Conservation (phyloP, 2,113 vertebrate species). For the Gymnarchus niloticus region DNA sequence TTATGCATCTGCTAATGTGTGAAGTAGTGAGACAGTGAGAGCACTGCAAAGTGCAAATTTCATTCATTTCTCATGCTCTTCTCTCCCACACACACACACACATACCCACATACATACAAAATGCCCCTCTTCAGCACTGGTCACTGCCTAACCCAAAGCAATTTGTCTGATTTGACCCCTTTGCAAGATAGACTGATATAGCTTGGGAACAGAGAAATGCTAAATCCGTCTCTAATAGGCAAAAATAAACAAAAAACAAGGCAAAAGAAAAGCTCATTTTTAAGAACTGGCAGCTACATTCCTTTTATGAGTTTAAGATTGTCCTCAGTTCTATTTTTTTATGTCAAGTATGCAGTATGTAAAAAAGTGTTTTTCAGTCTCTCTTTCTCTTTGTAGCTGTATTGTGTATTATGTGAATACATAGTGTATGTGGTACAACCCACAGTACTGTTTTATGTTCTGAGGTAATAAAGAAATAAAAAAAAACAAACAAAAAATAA, state of each 20-base stretch:
- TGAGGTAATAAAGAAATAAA: slow-evolving; percentile 62
- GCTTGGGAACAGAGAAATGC: slow-evolving; percentile 37
- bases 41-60: slow-evolving; percentile 41
- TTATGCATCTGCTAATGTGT: slow-evolving; percentile 34
- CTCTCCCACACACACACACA: slow-evolving; percentile 37
- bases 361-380: slow-evolving; percentile 69
- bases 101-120: slow-evolving; percentile 38
- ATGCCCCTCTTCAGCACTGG: slow-evolving; percentile 38
- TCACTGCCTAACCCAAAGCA: slow-evolving; percentile 27
- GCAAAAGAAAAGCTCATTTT: slow-evolving; percentile 47
- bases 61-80: slow-evolving; percentile 27
- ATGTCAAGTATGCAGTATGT: slow-evolving; percentile 78
- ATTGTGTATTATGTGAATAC: slow-evolving; percentile 78
- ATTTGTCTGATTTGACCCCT: slow-evolving; percentile 34
- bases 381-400: slow-evolving; percentile 74
- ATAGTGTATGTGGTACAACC: slow-evolving; percentile 73
- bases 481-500: slow-evolving; percentile 49
- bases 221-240: slow-evolving; percentile 34
- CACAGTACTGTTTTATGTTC: slow-evolving; percentile 79
- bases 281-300: slow-evolving; percentile 74
- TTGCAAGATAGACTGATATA: slow-evolving; percentile 28
- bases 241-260: slow-evolving; percentile 32
- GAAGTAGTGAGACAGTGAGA: slow-evolving; percentile 42
- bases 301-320: slow-evolving; percentile 63
- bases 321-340: slow-evolving; percentile 63